Evolutionary conservation across 2,888 invertebrate species (phyloP).

Genomic region (Lasioglossum malachurum): DNA sequence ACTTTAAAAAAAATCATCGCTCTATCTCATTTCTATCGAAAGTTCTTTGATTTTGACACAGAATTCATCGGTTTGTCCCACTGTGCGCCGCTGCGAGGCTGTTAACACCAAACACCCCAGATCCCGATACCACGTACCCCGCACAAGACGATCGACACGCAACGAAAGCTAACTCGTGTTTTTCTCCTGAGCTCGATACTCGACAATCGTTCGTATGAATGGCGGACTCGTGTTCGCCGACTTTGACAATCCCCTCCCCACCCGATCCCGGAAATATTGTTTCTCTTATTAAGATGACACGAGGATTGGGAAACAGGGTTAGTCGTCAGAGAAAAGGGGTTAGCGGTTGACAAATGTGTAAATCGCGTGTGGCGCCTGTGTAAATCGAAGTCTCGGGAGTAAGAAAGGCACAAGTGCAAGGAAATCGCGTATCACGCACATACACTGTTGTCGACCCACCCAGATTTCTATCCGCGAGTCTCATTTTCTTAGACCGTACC

Average conservation of each 20-base stretch:
- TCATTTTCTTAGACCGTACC: slow-evolving; percentile 29
- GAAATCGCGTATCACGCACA: slow-evolving; percentile 68
- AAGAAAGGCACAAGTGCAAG: slow-evolving; percentile 52
- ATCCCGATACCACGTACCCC: neutral
- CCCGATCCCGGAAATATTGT: slow-evolving; percentile 47
- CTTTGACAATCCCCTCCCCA: neutral
- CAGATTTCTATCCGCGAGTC: slow-evolving; percentile 27
- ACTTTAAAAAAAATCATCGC: no score
- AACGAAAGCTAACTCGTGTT: slow-evolving; percentile 21
- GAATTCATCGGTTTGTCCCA: no score
- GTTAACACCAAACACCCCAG: neutral
- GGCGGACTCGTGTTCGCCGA: neutral
- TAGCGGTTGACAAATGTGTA: slow-evolving; percentile 63
- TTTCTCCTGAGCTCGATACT: neutral
- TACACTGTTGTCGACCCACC: slow-evolving; percentile 42
- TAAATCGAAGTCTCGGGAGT: slow-evolving; percentile 64
- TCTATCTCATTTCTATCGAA: no score
- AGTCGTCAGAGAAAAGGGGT: slow-evolving; percentile 45
- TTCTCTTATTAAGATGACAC: slow-evolving; percentile 68
- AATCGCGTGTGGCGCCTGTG: slow-evolving; percentile 66
- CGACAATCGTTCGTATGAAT: neutral
- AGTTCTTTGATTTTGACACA: no score
- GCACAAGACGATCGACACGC: neutral
- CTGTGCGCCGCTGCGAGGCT: neutral
- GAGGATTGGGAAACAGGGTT: slow-evolving; percentile 61